Conservation (phyloP, 2,797 vertebrate species). For the Acrossocheilus fasciatus region DNA sequence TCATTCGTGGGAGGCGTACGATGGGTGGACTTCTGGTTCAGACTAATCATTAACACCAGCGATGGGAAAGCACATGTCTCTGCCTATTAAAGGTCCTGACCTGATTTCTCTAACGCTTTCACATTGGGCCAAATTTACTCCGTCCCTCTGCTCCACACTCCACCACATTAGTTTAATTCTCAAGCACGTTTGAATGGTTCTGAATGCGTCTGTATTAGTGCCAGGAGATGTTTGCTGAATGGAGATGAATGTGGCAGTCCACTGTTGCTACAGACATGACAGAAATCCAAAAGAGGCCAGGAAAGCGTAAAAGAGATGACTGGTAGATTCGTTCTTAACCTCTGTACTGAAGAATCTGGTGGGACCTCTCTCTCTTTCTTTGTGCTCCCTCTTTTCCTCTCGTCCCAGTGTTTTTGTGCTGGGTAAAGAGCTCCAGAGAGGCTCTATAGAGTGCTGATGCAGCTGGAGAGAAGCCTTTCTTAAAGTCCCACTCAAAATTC, state of each 20-base stretch:
- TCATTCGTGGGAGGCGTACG: constrained; percentile 27
- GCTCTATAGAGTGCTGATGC: constrained; percentile 69
- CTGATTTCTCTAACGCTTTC: constrained; percentile 30
- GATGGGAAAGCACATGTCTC: neutral
- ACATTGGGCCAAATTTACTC: constrained; percentile 23
- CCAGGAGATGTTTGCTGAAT: constrained; percentile 29
- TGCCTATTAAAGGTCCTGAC: constrained; percentile 38
- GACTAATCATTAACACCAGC: constrained; percentile 34
- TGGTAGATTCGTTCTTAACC: constrained; percentile 66
- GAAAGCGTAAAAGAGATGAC: constrained; percentile 45
- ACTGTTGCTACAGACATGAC: constrained; percentile 55
- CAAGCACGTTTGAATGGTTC: neutral
- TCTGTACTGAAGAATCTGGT: constrained; percentile 69
- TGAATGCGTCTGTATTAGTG: constrained; percentile 19
- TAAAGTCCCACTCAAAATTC: constrained; percentile 66
- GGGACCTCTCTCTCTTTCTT: constrained; percentile 61
- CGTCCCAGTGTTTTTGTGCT: constrained; percentile 70
- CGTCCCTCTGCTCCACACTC: constrained; percentile 4
- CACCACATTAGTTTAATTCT: constrained; percentile 36
- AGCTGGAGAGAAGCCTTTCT: constrained; percentile 69
- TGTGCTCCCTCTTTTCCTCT: constrained; percentile 68
- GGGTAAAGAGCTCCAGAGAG: constrained; percentile 60
- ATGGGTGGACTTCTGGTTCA: constrained; percentile 5
- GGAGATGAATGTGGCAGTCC: constrained; percentile 24
- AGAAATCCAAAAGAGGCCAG: constrained; percentile 56